phyloP scores from a whole-genome alignment of 2,888 invertebrate species.

The Salpingus planirostris region DNA sequence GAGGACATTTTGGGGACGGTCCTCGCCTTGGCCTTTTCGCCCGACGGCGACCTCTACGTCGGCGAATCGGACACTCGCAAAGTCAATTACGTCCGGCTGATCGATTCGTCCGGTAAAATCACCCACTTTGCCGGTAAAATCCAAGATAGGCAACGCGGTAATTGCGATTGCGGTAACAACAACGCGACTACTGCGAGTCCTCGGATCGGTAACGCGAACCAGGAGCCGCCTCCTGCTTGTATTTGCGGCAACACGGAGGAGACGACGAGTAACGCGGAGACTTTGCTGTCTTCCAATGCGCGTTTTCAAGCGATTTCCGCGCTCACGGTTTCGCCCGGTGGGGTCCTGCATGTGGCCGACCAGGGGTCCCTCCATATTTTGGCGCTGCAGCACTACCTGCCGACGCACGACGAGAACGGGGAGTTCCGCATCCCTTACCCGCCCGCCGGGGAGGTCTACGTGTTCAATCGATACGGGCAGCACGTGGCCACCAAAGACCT shows the following conservation, averaged over 20 bases:
- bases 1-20: constrained; percentile 63
- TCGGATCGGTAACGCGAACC: constrained; percentile 25
- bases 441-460: constrained; percentile 87
- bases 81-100: constrained; percentile 72
- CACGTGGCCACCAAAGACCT: constrained; percentile 91
- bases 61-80: constrained; percentile 88
- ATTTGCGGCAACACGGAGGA: constrained; percentile 41
- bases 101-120: constrained; percentile 84
- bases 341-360: constrained; percentile 93
- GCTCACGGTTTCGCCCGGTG: constrained; percentile 88
- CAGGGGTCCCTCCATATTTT: constrained; percentile 81
- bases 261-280: constrained; percentile 72
- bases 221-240: constrained; percentile 34
- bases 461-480: constrained; percentile 87
- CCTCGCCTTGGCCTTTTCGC: constrained; percentile 81
- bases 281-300: constrained; percentile 80
- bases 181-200: constrained; percentile 48
- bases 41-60: constrained; percentile 84
- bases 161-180: constrained; percentile 30
- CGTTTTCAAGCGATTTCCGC: constrained; percentile 77
- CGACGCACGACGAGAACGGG: constrained; percentile 78
- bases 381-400: constrained; percentile 78
- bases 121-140: constrained; percentile 87
- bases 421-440: constrained; percentile 92
- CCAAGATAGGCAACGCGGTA: constrained; percentile 42